Evolutionary conservation across 2,113 vertebrate genomes (phyloP), one percentile per base, ranked within the genome.

Genomic region (Mystacornis crossleyi): DNA sequence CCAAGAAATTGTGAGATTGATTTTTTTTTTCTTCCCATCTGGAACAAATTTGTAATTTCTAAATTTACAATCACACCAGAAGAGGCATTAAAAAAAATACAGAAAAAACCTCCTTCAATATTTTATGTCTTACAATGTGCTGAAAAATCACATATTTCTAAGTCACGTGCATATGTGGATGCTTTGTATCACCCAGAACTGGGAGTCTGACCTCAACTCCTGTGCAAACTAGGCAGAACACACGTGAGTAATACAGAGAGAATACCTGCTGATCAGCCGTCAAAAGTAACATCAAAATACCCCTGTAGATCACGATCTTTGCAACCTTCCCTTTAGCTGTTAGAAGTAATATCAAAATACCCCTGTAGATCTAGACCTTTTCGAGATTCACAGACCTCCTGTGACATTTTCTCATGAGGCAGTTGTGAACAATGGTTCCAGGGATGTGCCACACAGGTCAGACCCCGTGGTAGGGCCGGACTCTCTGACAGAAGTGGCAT

Each of bases 401-500:
- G 57, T 67, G 28, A 53, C 66, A 65, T 48, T 85, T 60, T 61
- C n/a, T 28, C 48, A 80, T 0, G 0, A 85, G 19, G 25, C 48
- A 72, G 23, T 9, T 48, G 15, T 23, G 15, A 85, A n/a, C 57
- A 24, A 0, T 36, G 23, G 33, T 42, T 90, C 40, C 48, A 60
- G 40, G 1, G 4, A 50, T 23, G 48, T 11, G 28, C 31, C 42
- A 42, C 31, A 45, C 18, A 33, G 23, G 38, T 25, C 43, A 53
- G 70, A 81, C 2, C 34, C 31, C 0, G 1, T 5, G 10, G 34
- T 1, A 48, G 34, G 26, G 47, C 25, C 0, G 0, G 15, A 54
- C 26, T 60, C 70, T 45, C 29, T 69, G 45, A 62, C n/a, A 45
- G 14, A 64, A 40, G 23, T 9, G 58, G 45, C 48, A 65, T 0